Evolutionary conservation across 1,140 invertebrate genomes (phyloP), one percentile per base, ranked within the genome.

Genomic region (Calliphora vicina): DNA sequence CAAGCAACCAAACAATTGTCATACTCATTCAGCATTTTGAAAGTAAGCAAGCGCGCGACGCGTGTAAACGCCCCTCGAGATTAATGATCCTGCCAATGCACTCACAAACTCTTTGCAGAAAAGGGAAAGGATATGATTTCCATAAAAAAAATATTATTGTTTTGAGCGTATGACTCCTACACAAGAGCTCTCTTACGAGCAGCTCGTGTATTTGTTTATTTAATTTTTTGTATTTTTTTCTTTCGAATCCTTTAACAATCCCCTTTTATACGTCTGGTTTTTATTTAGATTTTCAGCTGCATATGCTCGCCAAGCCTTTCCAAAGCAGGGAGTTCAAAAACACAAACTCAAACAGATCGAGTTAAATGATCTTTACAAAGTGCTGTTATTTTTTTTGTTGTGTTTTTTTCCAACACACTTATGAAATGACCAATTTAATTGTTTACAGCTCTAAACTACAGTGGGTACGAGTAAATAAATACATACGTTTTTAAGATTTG

Each of bases 51-150:
- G 61, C 61, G 61, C 61, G 61, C 61, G 61, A 67, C 73, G 73
- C 73, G 27, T 76, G 73, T 35, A 76, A 29, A 76, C 73, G 73
- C 73, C 73, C 26, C 73, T 35, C 73, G 25, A 76, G 73, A 76
- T 76, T 76, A 43, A 76, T 76, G 61, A 67, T 67, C 61, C 20
- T 20, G n/a, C 61, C n/a, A 67, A 8, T 23, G 12, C 17, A 23
- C 20, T 23, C 20, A 67, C 45, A 57, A 15, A 57, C 50, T n/a
- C 15, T 17, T 9, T 25, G 20, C 6, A 5, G 4, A 23, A 10
- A 23, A 23, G 5, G n/a, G n/a, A 67, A 23, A 67, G n/a, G n/a
- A 23, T 67, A 20, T 23, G 20, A 23, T 23, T 20, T 67, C n/a
- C 61, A 67, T 67, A 67, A 67, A 67, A 57, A 67, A 67, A 67